A percentile compares a stretch with the other conserved stretches of the same genome.
Conservation (phyloP, 2,888 invertebrate species). For the Sphaerophoria taeniata region DNA sequence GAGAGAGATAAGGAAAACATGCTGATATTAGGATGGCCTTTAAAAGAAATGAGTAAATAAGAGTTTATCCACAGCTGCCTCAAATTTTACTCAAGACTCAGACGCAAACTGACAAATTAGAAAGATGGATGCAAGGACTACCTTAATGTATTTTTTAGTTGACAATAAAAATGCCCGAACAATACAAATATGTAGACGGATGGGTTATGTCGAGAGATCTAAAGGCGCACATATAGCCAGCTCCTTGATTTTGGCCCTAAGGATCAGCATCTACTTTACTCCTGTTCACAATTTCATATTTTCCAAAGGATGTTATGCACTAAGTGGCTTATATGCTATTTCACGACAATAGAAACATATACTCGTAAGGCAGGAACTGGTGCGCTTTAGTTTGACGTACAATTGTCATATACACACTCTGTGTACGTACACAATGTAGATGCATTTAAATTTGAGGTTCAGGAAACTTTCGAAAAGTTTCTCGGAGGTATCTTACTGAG, state of each 20-base stretch:
- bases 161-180: too few species aligned
- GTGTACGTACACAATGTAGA: background rate
- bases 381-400: conserved; percentile 51
- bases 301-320: conserved; percentile 68
- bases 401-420: conserved; percentile 38
- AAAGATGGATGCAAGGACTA: too few species aligned
- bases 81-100: too few species aligned
- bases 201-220: too few species aligned
- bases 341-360: conserved; percentile 68
- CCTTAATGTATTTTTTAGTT: too few species aligned
- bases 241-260: conserved; percentile 48
- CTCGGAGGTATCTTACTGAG: conserved; percentile 47
- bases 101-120: too few species aligned
- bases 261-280: conserved; percentile 61
- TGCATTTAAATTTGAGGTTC: background rate
- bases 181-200: too few species aligned
- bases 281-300: conserved; percentile 66
- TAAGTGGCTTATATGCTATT: conserved; percentile 70
- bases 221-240: background rate
- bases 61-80: too few species aligned
- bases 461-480: conserved; percentile 66
- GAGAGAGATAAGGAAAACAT: too few species aligned
- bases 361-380: conserved; percentile 68
- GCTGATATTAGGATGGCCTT: too few species aligned
- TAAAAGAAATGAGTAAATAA: too few species aligned